phyloP scores from a whole-genome alignment of 2,797 vertebrate species.

The Rhyacichthys aspro region DNA sequence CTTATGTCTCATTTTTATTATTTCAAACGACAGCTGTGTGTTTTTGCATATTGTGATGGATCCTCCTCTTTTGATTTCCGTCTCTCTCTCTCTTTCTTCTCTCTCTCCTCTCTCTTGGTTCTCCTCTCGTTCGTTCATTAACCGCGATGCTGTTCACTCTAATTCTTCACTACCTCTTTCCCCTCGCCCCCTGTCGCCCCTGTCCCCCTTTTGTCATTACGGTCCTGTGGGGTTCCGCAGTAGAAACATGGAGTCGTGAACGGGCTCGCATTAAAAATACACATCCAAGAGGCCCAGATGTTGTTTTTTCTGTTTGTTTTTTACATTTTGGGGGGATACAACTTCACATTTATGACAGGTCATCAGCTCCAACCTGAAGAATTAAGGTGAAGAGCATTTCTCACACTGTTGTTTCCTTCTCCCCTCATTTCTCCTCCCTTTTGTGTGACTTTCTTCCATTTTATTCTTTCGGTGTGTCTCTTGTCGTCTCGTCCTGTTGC shows the following conservation, averaged over 20 bases:
- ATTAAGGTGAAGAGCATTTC: slow-evolving; percentile 99
- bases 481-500: slow-evolving; percentile 63
- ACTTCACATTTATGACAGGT: slow-evolving; percentile 88
- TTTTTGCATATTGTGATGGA: slow-evolving; percentile 55
- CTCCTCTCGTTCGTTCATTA: slow-evolving; percentile 68
- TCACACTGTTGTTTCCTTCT: slow-evolving; percentile 69
- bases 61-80: slow-evolving; percentile 34
- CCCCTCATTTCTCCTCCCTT: slow-evolving; percentile 29
- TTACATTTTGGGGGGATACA: slow-evolving; percentile 61
- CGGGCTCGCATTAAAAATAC: slow-evolving; percentile 38
- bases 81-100: slow-evolving; percentile 38
- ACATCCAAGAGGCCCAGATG: slow-evolving; percentile 39
- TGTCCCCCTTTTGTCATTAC: slow-evolving; percentile 77
- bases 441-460: slow-evolving; percentile 46
- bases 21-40: slow-evolving; percentile 50
- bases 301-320: slow-evolving; percentile 45
- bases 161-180: slow-evolving; percentile 91
- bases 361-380: slow-evolving; percentile 99
- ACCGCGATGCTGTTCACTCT: slow-evolving; percentile 98
- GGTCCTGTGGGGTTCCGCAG: slow-evolving; percentile 98
- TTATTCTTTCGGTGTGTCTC: slow-evolving; percentile 44
- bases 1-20: slow-evolving; percentile 44
- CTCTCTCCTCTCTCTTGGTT: slow-evolving; percentile 50
- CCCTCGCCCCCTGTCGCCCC: slow-evolving; percentile 4
- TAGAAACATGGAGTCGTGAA: slow-evolving; percentile 79